Conservation (phyloP, 23 tunicate genomes). For the Trididemnum clinides region DNA sequence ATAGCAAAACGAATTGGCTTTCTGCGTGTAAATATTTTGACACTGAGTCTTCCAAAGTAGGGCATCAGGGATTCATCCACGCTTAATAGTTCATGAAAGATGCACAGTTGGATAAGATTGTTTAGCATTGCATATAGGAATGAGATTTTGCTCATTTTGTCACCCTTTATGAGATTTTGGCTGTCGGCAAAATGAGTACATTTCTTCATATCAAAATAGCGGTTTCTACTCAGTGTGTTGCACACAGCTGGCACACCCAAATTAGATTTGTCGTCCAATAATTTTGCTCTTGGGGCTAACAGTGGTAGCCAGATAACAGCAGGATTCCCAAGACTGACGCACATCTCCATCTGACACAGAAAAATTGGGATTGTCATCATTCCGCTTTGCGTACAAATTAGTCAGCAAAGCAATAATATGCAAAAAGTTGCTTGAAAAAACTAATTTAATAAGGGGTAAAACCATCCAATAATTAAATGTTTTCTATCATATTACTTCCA, state of each 20-base stretch:
- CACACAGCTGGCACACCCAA: neutral
- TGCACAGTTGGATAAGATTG: neutral
- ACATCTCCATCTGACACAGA: neutral
- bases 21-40: neutral
- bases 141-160: neutral
- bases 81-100: neutral
- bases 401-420: neutral
- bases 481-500: neutral
- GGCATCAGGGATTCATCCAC: neutral
- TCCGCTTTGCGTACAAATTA: neutral
- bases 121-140: neutral
- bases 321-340: neutral
- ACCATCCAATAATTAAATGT: neutral
- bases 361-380: neutral
- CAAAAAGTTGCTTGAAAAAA: neutral
- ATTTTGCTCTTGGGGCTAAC: neutral
- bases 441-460: neutral
- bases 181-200: neutral
- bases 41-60: neutral
- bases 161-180: neutral
- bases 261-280: neutral
- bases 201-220: neutral
- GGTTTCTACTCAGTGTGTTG: neutral
- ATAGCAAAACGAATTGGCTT: neutral
- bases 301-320: neutral